These are phyloP conservation scores for Probosciger aterrimus DNA, from an alignment of 2,113 vertebrate species.

Conservation along the genomic window DNA sequence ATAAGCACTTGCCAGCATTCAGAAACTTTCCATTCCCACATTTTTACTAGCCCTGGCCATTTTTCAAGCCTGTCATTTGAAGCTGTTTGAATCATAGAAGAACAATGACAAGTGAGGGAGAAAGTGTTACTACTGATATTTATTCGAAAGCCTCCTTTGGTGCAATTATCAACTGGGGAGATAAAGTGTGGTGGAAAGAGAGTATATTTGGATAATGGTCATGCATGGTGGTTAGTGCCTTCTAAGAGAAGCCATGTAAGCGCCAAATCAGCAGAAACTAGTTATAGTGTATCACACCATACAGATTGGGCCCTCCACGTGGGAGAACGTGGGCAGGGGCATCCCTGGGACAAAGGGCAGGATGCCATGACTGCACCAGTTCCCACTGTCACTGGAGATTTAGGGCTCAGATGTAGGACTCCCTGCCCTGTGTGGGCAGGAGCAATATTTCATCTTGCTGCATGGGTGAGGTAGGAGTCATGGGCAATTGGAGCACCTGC, in stretches of 20 bases:
- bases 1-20: constrained; percentile 56
- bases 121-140: constrained; percentile 42
- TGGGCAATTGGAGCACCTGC: neutral
- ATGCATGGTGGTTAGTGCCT: neutral
- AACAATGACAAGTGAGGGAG: constrained; percentile 48
- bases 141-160: constrained; percentile 38
- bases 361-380: neutral
- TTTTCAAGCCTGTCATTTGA: constrained; percentile 33
- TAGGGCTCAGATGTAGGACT: neutral
- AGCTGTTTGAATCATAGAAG: constrained; percentile 33
- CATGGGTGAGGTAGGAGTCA: neutral
- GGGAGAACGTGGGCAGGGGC: neutral
- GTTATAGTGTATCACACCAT: neutral
- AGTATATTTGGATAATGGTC: neutral
- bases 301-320: neutral
- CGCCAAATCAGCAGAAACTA: neutral
- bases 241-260: neutral
- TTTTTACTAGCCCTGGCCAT: neutral
- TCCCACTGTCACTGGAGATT: neutral
- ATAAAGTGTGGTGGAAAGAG: neutral
- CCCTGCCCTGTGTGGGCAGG: neutral
- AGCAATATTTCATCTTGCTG: neutral
- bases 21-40: constrained; percentile 66
- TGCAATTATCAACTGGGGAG: constrained; percentile 21
- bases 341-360: neutral